A percentile compares a stretch with the other conserved stretches of the same genome.
Evolutionary conservation across 2,113 vertebrate species (phyloP).

Genomic region (Naja naja): DNA sequence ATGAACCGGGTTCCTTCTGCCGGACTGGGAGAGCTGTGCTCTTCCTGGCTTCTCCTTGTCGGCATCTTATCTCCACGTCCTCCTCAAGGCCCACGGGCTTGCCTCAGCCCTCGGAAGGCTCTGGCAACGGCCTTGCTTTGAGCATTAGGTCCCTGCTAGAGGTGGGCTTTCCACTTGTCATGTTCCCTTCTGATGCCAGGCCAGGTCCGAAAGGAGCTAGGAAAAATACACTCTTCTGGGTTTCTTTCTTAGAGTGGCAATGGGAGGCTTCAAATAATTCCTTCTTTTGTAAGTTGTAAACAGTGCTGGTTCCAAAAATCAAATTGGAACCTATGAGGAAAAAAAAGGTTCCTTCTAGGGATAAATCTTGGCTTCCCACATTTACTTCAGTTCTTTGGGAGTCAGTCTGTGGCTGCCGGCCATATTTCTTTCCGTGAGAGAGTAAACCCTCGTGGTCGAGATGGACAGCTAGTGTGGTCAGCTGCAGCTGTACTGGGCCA

Average conservation of each 20-base stretch:
- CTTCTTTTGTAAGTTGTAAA: neutral
- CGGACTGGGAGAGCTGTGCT: neutral
- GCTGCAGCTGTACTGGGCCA: neutral
- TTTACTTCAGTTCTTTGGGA: neutral
- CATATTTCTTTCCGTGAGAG: neutral
- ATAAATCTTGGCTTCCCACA: neutral
- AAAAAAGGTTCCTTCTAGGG: neutral
- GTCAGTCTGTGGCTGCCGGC: neutral
- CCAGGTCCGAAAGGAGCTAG: conserved; percentile 48
- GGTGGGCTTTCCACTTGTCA: conserved; percentile 50
- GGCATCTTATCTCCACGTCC: neutral
- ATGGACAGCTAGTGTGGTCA: neutral
- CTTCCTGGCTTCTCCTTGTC: neutral
- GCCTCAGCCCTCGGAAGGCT: neutral
- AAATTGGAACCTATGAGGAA: no score
- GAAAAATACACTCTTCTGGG: conserved; percentile 56
- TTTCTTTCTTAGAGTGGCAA: conserved; percentile 1
- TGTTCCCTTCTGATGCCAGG: conserved; percentile 29
- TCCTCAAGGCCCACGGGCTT: neutral
- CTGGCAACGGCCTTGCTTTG: conserved; percentile 62
- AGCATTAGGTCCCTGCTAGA: neutral
- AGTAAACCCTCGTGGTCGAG: neutral
- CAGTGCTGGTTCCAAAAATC: neutral
- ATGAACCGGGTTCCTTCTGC: neutral
- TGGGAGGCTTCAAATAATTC: conserved; percentile 28